Evolutionary conservation across 2,888 invertebrate species (phyloP).

Genomic region (Parasteatoda lunata): DNA sequence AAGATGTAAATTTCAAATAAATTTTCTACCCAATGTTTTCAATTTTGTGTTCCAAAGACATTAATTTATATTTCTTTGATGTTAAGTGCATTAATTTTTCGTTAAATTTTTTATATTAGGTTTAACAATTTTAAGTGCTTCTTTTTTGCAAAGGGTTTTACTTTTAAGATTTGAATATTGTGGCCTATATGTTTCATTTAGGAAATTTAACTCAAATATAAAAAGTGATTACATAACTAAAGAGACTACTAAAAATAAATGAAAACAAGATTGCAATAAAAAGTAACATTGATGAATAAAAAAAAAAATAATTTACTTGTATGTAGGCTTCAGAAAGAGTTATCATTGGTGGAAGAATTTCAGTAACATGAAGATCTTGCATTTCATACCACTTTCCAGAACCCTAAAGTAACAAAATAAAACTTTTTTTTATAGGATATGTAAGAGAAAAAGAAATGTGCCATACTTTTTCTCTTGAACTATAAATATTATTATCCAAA

Average conservation of each 20-base stretch:
- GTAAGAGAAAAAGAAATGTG: too few species aligned
- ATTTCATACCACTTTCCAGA: conserved; percentile 91
- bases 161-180: background rate
- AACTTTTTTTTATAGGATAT: too few species aligned
- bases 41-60: too few species aligned
- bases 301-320: conserved; percentile 79
- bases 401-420: conserved; percentile 75
- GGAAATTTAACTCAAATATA: background rate
- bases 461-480: too few species aligned
- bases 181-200: background rate
- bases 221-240: background rate
- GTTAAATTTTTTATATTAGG: too few species aligned
- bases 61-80: too few species aligned
- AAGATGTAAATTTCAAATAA: too few species aligned
- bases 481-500: too few species aligned
- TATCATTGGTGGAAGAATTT: conserved; percentile 99
- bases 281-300: background rate
- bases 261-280: background rate
- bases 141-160: background rate
- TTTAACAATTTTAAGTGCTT: too few species aligned
- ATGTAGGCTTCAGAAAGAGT: conserved; percentile 99
- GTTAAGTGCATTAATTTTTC: too few species aligned
- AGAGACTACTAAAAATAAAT: background rate
- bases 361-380: conserved; percentile 97
- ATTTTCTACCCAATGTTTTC: too few species aligned